phyloP scores from a whole-genome alignment of 2,888 invertebrate species.

The Apamea crenata region DNA sequence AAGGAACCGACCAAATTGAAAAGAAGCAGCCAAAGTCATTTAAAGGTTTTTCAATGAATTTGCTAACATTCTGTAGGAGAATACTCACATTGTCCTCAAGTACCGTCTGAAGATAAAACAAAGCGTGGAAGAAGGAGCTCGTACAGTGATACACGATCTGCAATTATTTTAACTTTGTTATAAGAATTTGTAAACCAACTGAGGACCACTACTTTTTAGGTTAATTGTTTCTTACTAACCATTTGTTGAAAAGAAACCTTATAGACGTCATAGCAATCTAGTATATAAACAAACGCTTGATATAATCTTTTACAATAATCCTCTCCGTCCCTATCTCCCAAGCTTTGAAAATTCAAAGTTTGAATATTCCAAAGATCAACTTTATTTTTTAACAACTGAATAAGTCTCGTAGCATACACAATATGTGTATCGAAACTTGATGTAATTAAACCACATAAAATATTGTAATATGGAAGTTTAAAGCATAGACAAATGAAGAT shows the following conservation, averaged over 20 bases:
- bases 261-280: constrained; percentile 29
- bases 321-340: neutral
- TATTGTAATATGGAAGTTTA: neutral
- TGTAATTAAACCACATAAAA: neutral
- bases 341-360: neutral
- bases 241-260: constrained; percentile 16
- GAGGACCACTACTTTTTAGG: no score
- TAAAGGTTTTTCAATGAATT: neutral
- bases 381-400: constrained; percentile 32
- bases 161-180: neutral
- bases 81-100: constrained; percentile 6
- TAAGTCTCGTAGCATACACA: constrained; percentile 25
- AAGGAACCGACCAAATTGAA: neutral
- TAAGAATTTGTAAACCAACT: neutral
- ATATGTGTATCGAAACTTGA: constrained; percentile 24
- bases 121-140: neutral
- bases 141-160: constrained; percentile 19
- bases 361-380: constrained; percentile 41
- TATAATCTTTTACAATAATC: constrained; percentile 16
- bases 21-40: neutral
- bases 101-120: neutral
- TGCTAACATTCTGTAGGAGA: neutral
- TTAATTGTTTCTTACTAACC: neutral
- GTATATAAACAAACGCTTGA: constrained; percentile 17
- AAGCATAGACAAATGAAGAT: neutral